Conservation (phyloP, 2,797 vertebrate genomes). For the Loriculus beryllinus region DNA sequence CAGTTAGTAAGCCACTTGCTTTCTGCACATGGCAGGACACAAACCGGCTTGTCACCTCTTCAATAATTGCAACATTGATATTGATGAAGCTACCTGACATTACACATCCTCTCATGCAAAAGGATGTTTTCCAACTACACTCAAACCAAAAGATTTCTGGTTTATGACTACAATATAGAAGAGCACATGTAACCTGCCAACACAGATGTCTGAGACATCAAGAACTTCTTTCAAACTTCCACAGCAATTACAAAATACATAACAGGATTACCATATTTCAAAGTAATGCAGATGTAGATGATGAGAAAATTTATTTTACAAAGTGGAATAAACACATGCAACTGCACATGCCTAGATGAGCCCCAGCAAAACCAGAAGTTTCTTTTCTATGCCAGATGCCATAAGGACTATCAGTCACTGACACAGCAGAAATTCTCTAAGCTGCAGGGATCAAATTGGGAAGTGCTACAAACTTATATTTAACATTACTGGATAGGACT, state of each 20-base stretch:
- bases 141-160: not conserved
- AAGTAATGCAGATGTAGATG: not conserved
- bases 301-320: not conserved
- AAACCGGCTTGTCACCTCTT: not conserved
- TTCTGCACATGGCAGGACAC: not conserved
- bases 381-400: not conserved
- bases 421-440: not conserved
- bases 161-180: not conserved
- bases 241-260: not conserved
- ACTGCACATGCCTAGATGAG: not conserved
- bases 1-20: not conserved
- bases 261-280: not conserved
- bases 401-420: not conserved
- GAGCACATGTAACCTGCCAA: not conserved
- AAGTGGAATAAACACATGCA: not conserved
- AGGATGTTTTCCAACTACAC: not conserved
- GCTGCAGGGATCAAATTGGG: not conserved
- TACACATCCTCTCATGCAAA: rapidly evolving
- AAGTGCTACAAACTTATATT: not conserved
- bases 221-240: not conserved
- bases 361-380: not conserved
- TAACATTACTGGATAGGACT: not conserved
- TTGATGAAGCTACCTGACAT: not conserved
- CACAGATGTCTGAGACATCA: not conserved
- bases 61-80: not conserved